Conservation (phyloP, 2,113 vertebrate species). For the Gobiocypris rarus region DNA sequence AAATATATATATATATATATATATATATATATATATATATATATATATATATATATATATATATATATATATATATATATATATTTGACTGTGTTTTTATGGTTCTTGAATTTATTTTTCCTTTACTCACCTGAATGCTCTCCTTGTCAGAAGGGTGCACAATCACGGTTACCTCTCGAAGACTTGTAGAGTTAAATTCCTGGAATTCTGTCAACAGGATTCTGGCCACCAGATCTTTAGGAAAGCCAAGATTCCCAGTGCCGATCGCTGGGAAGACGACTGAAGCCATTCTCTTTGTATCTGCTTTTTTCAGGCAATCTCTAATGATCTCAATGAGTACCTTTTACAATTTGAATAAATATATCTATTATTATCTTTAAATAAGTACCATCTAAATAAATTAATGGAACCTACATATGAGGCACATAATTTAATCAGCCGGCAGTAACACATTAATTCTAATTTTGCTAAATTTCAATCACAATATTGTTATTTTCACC, state of each 20-base stretch:
- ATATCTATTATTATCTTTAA: background rate
- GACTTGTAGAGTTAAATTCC: slow-evolving; percentile 60
- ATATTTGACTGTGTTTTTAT: background rate
- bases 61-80: too few relatives aligned
- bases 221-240: slow-evolving; percentile 74
- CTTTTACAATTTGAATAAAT: slow-evolving; percentile 51
- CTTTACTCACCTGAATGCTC: slow-evolving; percentile 49
- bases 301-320: slow-evolving; percentile 76
- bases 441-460: too few relatives aligned
- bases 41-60: too few relatives aligned
- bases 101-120: background rate
- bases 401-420: too few relatives aligned
- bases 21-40: too few relatives aligned
- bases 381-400: background rate
- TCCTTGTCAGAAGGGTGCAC: slow-evolving; percentile 74
- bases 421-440: too few relatives aligned
- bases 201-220: slow-evolving; percentile 77
- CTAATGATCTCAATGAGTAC: slow-evolving; percentile 70
- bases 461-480: too few relatives aligned
- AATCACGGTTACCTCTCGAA: slow-evolving; percentile 79
- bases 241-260: slow-evolving; percentile 85
- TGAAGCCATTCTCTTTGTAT: slow-evolving; percentile 68
- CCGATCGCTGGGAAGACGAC: slow-evolving; percentile 89
- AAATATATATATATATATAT: too few relatives aligned
- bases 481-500: slow-evolving; percentile 67